A percentile compares a stretch with the other conserved stretches of the same genome.
These are phyloP conservation scores for Tetragonula carbonaria DNA, from an alignment of 2,888 invertebrate species.

Conservation along the genomic window DNA sequence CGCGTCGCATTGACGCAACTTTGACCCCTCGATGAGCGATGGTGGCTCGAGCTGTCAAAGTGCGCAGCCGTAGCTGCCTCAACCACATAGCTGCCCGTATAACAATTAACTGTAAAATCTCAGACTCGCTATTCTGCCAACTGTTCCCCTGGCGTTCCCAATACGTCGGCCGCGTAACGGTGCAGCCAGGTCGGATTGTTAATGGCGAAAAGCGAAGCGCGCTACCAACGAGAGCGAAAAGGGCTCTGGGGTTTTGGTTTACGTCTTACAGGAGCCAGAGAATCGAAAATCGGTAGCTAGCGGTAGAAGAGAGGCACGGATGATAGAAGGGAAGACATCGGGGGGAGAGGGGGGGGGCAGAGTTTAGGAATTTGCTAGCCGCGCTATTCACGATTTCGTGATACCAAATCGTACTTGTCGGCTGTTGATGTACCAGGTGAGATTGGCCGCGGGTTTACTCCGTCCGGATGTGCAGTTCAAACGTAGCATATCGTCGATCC, in stretches of 20 bases:
- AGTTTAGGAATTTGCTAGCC: not conserved
- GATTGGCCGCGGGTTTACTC: conserved; percentile 82
- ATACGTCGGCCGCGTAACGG: not conserved
- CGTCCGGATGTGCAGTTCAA: conserved; percentile 80
- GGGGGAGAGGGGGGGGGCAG: not conserved
- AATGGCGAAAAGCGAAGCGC: not conserved
- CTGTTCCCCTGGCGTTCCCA: not conserved
- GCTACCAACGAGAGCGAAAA: too few species aligned
- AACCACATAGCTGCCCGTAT: not conserved
- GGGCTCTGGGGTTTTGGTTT: not conserved
- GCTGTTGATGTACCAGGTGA: conserved; percentile 83
- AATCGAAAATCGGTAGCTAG: not conserved
- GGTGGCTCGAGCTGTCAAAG: not conserved
- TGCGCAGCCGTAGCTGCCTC: not conserved
- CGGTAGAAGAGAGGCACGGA: too few species aligned
- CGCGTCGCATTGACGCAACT: not conserved
- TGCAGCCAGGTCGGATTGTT: not conserved
- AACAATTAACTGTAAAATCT: conserved; percentile 32
- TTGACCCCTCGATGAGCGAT: not conserved
- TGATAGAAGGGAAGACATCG: not conserved
- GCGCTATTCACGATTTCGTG: conserved; percentile 18
- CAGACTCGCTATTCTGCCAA: conserved; percentile 22
- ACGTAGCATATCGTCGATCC: conserved; percentile 77
- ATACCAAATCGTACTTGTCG: conserved; percentile 74
- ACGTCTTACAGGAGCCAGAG: conserved; percentile 35